Evolutionary conservation across 92 coral and sea anemone genomes (phyloP).

Genomic region (Muricea muricata): DNA sequence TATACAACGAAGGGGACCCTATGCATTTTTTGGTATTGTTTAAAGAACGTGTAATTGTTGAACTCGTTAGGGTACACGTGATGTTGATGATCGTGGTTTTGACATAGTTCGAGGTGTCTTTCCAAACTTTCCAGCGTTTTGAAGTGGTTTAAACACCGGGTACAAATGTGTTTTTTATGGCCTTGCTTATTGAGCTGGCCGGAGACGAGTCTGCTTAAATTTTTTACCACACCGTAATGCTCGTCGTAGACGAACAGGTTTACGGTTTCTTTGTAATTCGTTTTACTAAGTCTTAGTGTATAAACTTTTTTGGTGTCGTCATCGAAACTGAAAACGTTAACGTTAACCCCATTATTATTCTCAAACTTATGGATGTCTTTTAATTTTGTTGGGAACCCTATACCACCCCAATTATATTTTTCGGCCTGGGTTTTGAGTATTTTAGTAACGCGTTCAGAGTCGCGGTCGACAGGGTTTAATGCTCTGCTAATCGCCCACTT

Average conservation of each 20-base stretch:
- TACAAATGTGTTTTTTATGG: background rate
- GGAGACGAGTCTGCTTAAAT: background rate
- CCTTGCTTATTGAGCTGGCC: background rate
- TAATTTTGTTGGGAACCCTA: conserved; percentile 49
- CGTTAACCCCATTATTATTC: conserved; percentile 18
- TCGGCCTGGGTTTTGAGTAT: conserved; percentile 31
- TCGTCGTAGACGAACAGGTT: background rate
- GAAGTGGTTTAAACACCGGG: background rate
- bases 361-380: conserved; percentile 48
- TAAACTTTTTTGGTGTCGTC: background rate
- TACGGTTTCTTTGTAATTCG: background rate
- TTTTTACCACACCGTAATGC: background rate
- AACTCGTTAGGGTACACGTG: background rate
- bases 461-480: conserved; percentile 23
- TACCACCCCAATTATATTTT: conserved; percentile 46
- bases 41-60: conserved; percentile 8
- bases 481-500: conserved; percentile 54
- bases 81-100: background rate
- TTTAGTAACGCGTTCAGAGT: background rate
- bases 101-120: background rate
- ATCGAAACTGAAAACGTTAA: conserved; percentile 55
- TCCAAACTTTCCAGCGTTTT: background rate
- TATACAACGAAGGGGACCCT: conserved; percentile 65
- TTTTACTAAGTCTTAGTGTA: too few species aligned
- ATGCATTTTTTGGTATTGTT: conserved; percentile 37